A percentile compares a stretch with the other conserved stretches of the same genome.
phyloP scores from a whole-genome alignment of 2,888 invertebrate genomes.

The Drosophila seclusa region DNA sequence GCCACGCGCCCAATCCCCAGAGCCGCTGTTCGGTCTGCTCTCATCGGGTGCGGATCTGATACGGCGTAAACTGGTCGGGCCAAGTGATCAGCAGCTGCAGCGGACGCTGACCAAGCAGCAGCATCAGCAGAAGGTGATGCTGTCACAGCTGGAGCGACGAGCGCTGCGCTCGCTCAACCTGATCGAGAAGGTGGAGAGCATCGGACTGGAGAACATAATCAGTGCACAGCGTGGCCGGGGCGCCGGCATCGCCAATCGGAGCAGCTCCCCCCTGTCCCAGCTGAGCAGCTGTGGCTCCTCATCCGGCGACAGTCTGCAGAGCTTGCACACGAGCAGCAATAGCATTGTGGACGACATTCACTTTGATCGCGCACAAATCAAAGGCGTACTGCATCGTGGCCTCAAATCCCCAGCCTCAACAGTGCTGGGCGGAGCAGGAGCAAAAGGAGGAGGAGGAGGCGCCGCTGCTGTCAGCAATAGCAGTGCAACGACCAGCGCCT shows the following conservation, averaged over 20 bases:
- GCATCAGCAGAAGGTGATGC: slow-evolving; percentile 83
- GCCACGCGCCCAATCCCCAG: slow-evolving; percentile 85
- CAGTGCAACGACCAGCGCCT: slow-evolving; percentile 63
- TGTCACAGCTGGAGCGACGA: slow-evolving; percentile 83
- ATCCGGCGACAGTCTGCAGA: slow-evolving; percentile 88
- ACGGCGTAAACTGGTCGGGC: slow-evolving; percentile 87
- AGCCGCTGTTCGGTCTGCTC: slow-evolving; percentile 86
- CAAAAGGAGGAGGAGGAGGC: slow-evolving; percentile 1
- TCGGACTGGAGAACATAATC: slow-evolving; percentile 89
- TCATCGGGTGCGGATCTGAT: slow-evolving; percentile 89
- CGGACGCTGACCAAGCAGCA: slow-evolving; percentile 80
- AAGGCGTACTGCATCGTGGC: slow-evolving; percentile 82
- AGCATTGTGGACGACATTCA: slow-evolving; percentile 84
- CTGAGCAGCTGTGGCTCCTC: slow-evolving; percentile 86
- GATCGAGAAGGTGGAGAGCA: slow-evolving; percentile 89
- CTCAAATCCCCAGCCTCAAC: slow-evolving; percentile 62
- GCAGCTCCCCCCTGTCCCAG: slow-evolving; percentile 91
- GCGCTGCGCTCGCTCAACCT: slow-evolving; percentile 86
- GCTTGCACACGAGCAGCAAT: slow-evolving; percentile 84
- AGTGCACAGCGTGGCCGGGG: slow-evolving; percentile 87
- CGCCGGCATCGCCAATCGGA: slow-evolving; percentile 86
- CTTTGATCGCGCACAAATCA: slow-evolving; percentile 85
- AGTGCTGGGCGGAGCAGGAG: slow-evolving; percentile 14
- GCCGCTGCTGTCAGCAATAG: slow-evolving; percentile 6
- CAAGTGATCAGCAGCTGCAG: slow-evolving; percentile 83